Evolutionary conservation across 2,888 invertebrate species (phyloP).

Genomic region (Lithophane semibrunnea): DNA sequence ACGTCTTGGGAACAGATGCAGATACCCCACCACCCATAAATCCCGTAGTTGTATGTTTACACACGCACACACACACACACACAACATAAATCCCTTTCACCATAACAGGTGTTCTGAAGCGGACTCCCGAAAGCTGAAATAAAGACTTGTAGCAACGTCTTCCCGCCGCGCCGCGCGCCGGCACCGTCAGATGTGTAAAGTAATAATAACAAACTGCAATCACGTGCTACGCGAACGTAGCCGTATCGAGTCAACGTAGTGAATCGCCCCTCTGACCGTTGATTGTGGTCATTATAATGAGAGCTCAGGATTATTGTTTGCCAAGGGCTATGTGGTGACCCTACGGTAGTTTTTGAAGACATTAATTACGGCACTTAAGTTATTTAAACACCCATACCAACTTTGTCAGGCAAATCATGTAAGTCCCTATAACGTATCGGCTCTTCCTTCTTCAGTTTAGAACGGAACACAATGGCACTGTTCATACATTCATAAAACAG

Average conservation of each 20-base stretch:
- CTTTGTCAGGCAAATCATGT: constrained; percentile 18
- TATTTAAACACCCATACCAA: constrained; percentile 15
- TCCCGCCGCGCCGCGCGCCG: constrained; percentile 1
- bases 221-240: constrained; percentile 45
- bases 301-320: not conserved
- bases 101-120: not conserved
- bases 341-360: not conserved
- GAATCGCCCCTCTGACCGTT: constrained; percentile 31
- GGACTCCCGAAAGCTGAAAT: not conserved
- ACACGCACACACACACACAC: too few species aligned
- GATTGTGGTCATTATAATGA: constrained; percentile 27
- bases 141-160: not conserved
- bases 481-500: constrained; percentile 34
- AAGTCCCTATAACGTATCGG: constrained; percentile 2
- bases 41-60: too few species aligned
- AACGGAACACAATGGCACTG: constrained; percentile 23
- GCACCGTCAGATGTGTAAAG: constrained; percentile 5
- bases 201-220: constrained; percentile 32
- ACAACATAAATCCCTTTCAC: not conserved
- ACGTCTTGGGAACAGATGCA: not conserved
- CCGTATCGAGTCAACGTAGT: constrained; percentile 15
- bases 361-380: not conserved
- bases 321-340: not conserved
- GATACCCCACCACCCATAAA: not conserved
- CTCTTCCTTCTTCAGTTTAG: constrained; percentile 31